Evolutionary conservation across 2,888 invertebrate species (phyloP).

Genomic region (Caenorhabditis macrosperma): DNA sequence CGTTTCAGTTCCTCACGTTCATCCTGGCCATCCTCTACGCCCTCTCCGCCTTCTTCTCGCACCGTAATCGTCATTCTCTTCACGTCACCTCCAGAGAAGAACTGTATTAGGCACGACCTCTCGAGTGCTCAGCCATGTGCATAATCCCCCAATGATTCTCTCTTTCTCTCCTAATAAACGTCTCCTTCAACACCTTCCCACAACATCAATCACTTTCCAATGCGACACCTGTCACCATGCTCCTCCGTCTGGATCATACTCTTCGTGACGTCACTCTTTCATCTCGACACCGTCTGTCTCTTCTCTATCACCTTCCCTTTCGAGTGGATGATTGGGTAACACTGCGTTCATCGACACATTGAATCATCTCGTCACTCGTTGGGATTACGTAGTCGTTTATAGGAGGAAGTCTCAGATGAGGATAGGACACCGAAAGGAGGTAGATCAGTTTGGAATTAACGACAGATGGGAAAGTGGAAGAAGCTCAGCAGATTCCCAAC

Average conservation of each 20-base stretch:
- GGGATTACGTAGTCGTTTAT: not conserved
- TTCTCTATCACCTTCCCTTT: not conserved
- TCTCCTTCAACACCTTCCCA: not conserved
- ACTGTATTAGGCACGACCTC: slow-evolving; percentile 15
- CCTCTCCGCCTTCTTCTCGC: slow-evolving; percentile 59
- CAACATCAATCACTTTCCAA: not conserved
- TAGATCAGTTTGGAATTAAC: too few species aligned
- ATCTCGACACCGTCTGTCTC: not conserved
- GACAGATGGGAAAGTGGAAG: too few species aligned
- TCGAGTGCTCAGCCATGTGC: slow-evolving; percentile 5
- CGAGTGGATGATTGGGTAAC: slow-evolving; percentile 1
- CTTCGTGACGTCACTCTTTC: not conserved
- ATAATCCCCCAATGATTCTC: slow-evolving; percentile 33
- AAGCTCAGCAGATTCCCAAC: too few species aligned
- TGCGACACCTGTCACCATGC: not conserved
- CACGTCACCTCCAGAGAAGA: slow-evolving; percentile 32
- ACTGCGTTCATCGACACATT: not conserved
- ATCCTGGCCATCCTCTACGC: slow-evolving; percentile 56
- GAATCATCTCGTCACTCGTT: not conserved
- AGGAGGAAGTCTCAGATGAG: not conserved
- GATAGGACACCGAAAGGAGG: too few species aligned
- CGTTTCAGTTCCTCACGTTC: slow-evolving; percentile 49
- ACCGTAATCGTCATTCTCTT: slow-evolving; percentile 61
- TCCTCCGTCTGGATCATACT: not conserved
- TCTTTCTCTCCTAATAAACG: slow-evolving; percentile 6